Evolutionary conservation across 2,888 invertebrate species (phyloP).

Genomic region (Anagyrus pseudococci): DNA sequence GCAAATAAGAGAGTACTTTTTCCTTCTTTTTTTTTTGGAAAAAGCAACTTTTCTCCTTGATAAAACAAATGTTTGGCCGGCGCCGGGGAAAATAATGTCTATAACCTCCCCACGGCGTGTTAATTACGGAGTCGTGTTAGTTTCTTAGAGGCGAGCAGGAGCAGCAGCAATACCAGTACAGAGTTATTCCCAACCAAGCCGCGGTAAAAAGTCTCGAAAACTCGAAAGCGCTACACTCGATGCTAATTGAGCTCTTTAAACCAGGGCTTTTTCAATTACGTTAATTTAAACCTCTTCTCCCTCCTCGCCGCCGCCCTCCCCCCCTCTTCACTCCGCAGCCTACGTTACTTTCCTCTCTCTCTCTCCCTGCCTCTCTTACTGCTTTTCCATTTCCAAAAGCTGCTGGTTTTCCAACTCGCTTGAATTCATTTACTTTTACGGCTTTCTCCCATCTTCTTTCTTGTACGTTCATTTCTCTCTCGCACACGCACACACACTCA

Average conservation of each 20-base stretch:
- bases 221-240: constrained; percentile 29
- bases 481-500: not conserved
- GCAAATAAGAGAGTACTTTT: no score
- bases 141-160: no score
- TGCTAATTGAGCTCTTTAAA: constrained; percentile 37
- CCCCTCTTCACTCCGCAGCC: not conserved
- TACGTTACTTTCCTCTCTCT: constrained; percentile 6
- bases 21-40: no score
- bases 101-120: no score
- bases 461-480: constrained; percentile 7
- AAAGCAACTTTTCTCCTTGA: no score
- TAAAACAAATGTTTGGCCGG: no score
- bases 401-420: constrained; percentile 33
- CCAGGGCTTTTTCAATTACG: constrained; percentile 34
- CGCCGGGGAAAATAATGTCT: no score
- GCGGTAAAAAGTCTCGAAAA: constrained; percentile 22
- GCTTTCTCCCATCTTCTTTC: constrained; percentile 8
- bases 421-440: constrained; percentile 37
- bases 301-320: not conserved
- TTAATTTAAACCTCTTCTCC: constrained; percentile 36
- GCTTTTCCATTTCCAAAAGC: constrained; percentile 34
- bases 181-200: no score
- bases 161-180: no score
- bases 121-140: no score
- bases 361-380: constrained; percentile 29